Conservation (phyloP, 2,113 vertebrate species). For the Tachysurus fulvidraco region DNA sequence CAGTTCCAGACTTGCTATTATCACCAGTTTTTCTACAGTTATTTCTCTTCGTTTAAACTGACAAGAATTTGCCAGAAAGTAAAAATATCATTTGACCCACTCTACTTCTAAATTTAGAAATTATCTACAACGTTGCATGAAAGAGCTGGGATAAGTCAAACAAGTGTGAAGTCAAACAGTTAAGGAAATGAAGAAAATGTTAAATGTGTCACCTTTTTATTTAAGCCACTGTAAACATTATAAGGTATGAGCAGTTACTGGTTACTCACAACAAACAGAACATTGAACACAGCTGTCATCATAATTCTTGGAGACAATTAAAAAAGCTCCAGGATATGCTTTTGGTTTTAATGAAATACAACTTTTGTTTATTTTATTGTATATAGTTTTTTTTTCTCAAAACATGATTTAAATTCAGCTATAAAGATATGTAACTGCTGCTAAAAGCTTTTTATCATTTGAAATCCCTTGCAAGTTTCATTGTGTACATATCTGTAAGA, state of each 20-base stretch:
- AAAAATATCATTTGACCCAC: not conserved
- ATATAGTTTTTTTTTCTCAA: too few species aligned
- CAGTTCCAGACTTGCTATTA: not conserved
- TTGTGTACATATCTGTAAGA: not conserved
- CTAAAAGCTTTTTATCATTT: not conserved
- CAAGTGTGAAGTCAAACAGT: not conserved
- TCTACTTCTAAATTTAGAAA: not conserved
- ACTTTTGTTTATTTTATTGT: not conserved
- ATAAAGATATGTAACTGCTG: not conserved
- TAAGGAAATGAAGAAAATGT: not conserved
- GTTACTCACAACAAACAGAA: not conserved
- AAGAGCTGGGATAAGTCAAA: not conserved
- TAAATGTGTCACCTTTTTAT: not conserved
- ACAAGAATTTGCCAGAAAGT: not conserved
- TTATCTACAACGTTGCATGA: not conserved
- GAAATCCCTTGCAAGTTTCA: not conserved
- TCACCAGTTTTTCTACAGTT: not conserved
- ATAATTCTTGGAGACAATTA: too few species aligned
- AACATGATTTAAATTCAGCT: not conserved
- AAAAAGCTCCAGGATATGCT: not conserved
- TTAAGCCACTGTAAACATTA: slow-evolving; percentile 6
- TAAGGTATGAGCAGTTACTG: not conserved
- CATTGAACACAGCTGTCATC: not conserved
- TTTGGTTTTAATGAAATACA: not conserved
- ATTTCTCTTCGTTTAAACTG: not conserved